Evolutionary conservation across 2,113 vertebrate genomes (phyloP).

Genomic region (Actinemys pallida): DNA sequence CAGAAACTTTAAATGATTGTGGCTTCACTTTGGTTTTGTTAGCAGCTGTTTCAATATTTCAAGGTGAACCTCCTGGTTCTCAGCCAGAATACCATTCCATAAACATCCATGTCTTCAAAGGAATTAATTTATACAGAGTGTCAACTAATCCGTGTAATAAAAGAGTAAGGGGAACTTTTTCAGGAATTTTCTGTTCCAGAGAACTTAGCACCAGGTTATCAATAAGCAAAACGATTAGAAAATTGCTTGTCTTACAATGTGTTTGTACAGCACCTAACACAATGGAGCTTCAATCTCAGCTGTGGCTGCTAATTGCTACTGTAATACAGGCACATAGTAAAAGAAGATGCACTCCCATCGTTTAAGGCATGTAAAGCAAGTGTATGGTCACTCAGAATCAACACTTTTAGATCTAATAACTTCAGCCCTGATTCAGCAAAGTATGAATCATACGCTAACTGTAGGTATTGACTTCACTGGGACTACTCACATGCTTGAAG

Average conservation of each 20-base stretch:
- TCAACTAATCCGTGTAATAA: neutral
- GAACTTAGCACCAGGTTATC: neutral
- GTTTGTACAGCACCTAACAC: neutral
- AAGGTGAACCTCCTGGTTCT: neutral
- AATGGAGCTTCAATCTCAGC: neutral
- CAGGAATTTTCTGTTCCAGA: neutral
- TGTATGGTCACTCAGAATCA: neutral
- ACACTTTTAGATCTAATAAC: neutral
- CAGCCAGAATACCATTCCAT: neutral
- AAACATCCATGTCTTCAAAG: neutral
- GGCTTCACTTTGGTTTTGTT: neutral
- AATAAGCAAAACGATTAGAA: neutral
- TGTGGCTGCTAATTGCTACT: neutral
- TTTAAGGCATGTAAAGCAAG: neutral
- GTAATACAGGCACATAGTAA: neutral
- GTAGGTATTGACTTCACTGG: neutral
- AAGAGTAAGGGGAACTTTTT: neutral
- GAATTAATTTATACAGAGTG: slow-evolving; percentile 13
- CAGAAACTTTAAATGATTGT: neutral
- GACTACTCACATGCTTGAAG: neutral
- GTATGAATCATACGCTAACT: neutral
- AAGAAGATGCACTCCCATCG: neutral
- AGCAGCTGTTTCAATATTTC: neutral
- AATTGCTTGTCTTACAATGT: neutral
- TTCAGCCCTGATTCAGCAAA: neutral